phyloP scores from a whole-genome alignment of 2,888 invertebrate species.

The Cryptus viduatorius region DNA sequence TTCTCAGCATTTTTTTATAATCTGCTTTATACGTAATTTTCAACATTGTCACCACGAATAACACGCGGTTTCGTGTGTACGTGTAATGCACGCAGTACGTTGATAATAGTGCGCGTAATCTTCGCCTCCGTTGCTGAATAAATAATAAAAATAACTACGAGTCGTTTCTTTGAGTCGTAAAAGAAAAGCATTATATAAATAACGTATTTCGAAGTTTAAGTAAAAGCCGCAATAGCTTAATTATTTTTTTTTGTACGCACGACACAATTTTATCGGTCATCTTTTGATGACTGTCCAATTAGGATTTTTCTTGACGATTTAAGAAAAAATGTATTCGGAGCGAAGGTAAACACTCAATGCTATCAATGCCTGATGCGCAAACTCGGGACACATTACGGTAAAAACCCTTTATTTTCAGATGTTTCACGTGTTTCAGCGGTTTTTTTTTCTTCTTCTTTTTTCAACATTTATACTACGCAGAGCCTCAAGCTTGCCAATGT shows the following conservation, averaged over 20 bases:
- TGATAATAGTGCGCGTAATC: slow-evolving; percentile 69
- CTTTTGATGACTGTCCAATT: slow-evolving; percentile 10
- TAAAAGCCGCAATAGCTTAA: slow-evolving; percentile 82
- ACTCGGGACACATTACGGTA: slow-evolving; percentile 22
- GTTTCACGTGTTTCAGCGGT: background rate
- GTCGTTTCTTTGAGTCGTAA: slow-evolving; percentile 75
- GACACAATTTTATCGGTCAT: slow-evolving; percentile 7
- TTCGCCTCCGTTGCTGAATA: slow-evolving; percentile 79
- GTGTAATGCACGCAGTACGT: slow-evolving; percentile 63
- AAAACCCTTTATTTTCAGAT: slow-evolving; percentile 3
- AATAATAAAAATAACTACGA: slow-evolving; percentile 83
- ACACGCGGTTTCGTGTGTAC: slow-evolving; percentile 29
- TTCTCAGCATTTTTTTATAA: slow-evolving; percentile 27
- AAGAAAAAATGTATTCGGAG: slow-evolving; percentile 21
- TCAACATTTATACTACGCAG: background rate
- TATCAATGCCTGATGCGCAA: slow-evolving; percentile 37
- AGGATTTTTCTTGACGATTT: slow-evolving; percentile 10
- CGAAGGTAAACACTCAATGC: slow-evolving; percentile 40
- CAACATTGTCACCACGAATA: slow-evolving; percentile 57
- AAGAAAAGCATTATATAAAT: slow-evolving; percentile 83
- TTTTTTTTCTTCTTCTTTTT: background rate
- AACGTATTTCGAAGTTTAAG: slow-evolving; percentile 79
- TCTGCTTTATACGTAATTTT: slow-evolving; percentile 63
- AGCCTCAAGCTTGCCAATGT: slow-evolving; percentile 19
- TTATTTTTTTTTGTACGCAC: slow-evolving; percentile 47